Evolutionary conservation across 35 echinoderm and acorn worm species (phyloP).

Genomic region (Apostichopus parvimensis): DNA sequence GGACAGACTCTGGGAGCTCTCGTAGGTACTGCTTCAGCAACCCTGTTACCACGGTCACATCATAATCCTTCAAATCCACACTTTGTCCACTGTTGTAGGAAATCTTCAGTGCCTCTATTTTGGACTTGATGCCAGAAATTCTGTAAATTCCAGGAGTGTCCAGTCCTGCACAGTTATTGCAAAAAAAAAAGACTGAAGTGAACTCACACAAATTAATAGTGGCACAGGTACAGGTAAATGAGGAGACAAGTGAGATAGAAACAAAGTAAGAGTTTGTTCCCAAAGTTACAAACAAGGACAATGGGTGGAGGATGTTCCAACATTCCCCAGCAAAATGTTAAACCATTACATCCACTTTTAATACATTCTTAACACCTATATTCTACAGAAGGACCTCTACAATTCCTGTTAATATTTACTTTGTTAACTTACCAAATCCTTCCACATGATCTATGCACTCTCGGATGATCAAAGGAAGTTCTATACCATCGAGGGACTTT

Average conservation of each 20-base stretch:
- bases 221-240: neutral
- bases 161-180: constrained; percentile 50
- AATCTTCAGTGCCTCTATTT: constrained; percentile 65
- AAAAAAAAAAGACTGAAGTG: neutral
- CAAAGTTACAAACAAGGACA: too few species aligned
- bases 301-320: too few species aligned
- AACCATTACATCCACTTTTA: too few species aligned
- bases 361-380: too few species aligned
- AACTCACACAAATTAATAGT: too few species aligned
- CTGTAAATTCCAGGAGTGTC: constrained; percentile 80
- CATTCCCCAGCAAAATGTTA: too few species aligned
- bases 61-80: constrained; percentile 71
- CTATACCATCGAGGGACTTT: constrained; percentile 85
- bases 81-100: constrained; percentile 65
- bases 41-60: constrained; percentile 77
- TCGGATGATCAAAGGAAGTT: constrained; percentile 83
- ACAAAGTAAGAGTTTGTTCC: neutral
- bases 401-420: too few species aligned
- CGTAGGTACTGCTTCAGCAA: constrained; percentile 88
- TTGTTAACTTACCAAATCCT: constrained; percentile 69
- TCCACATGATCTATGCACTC: constrained; percentile 90
- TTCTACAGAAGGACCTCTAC: too few species aligned
- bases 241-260: neutral
- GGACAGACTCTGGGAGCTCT: constrained; percentile 79
- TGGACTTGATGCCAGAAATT: constrained; percentile 90